A percentile compares a stretch with the other conserved stretches of the same genome.
Conservation (phyloP, 2,888 invertebrate genomes). For the Cyclophora albipunctata region DNA sequence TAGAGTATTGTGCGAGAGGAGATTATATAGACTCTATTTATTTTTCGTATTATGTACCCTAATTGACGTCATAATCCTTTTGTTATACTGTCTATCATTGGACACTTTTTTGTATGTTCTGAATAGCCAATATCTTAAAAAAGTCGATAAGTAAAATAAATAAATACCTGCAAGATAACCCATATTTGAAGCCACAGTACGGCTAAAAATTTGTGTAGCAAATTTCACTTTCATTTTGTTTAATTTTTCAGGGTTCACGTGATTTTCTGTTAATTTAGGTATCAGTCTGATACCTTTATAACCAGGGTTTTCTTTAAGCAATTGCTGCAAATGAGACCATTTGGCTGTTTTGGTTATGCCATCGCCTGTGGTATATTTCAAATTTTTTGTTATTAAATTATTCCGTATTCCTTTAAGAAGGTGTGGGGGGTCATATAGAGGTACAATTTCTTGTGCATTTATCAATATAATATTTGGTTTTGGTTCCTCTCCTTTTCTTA, state of each 20-base stretch:
- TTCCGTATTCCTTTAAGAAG: slow-evolving; percentile 22
- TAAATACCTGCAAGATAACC: slow-evolving; percentile 24
- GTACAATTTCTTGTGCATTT: slow-evolving; percentile 16
- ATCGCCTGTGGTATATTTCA: slow-evolving; percentile 7
- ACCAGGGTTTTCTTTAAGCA: slow-evolving; percentile 15
- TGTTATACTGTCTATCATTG: no score
- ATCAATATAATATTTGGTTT: slow-evolving; percentile 15
- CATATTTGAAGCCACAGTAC: slow-evolving; percentile 22
- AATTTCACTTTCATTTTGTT: slow-evolving; percentile 24
- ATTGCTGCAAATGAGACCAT: slow-evolving; percentile 20
- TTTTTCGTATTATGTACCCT: no score
- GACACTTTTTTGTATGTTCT: no score
- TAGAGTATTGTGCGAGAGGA: no score
- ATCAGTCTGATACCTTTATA: slow-evolving; percentile 20
- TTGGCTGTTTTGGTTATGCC: no score
- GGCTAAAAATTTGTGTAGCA: slow-evolving; percentile 24
- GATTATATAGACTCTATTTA: no score
- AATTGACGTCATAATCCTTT: no score
- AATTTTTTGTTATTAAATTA: slow-evolving; percentile 20
- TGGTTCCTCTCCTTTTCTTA: slow-evolving; percentile 8
- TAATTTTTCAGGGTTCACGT: slow-evolving; percentile 16
- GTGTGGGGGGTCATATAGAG: slow-evolving; percentile 21
- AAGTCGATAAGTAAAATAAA: background rate
- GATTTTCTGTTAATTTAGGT: slow-evolving; percentile 21
- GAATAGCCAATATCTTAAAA: no score